These are phyloP conservation scores for Melospiza georgiana DNA, from an alignment of 2,113 vertebrate species.

Conservation along the genomic window DNA sequence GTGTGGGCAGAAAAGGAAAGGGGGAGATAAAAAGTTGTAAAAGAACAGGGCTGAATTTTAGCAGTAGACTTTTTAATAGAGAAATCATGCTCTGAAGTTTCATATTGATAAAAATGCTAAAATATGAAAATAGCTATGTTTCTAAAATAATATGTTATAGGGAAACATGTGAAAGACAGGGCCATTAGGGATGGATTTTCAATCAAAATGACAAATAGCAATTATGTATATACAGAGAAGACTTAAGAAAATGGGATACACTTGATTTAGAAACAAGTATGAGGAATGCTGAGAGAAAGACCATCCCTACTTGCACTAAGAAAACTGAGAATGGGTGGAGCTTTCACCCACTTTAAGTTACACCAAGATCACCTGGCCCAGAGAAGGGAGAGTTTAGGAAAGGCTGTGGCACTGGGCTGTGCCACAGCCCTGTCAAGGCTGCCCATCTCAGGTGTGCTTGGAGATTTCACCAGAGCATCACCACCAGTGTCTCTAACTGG, in stretches of 20 bases:
- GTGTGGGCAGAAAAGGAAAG: conserved; percentile 11
- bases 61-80: neutral
- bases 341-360: neutral
- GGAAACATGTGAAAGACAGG: neutral
- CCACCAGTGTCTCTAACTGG: neutral
- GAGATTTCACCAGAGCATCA: neutral
- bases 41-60: neutral
- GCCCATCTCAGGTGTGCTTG: neutral
- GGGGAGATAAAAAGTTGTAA: neutral
- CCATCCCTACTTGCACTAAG: neutral
- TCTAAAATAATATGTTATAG: neutral
- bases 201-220: neutral
- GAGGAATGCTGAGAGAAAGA: neutral
- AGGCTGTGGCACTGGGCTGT: neutral
- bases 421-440: neutral
- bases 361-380: neutral
- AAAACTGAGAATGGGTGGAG: neutral
- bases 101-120: neutral
- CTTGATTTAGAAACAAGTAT: neutral
- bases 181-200: neutral
- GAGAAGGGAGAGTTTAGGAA: neutral
- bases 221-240: neutral
- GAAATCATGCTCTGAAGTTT: neutral
- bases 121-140: neutral
- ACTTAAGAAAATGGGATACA: neutral